A percentile compares a stretch with the other conserved stretches of the same genome.
Evolutionary conservation across 2,113 vertebrate genomes (phyloP).

Genomic region (Brachyistius frenatus): DNA sequence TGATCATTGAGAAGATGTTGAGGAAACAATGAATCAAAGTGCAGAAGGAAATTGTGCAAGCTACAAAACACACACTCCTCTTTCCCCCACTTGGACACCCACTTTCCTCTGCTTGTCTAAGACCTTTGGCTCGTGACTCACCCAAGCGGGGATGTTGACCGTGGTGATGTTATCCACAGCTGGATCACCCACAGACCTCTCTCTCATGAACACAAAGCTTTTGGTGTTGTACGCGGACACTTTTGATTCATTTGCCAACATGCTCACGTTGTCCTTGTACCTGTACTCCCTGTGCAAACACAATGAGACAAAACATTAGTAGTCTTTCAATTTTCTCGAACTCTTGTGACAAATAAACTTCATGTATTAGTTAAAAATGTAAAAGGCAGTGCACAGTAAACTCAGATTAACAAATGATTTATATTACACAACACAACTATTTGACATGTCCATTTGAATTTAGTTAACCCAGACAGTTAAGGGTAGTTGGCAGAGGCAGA

Average conservation of each 20-base stretch:
- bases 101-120: neutral
- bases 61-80: neutral
- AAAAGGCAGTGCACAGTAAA: too few species aligned
- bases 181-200: constrained; percentile 92
- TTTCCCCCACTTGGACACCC: constrained; percentile 21
- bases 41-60: neutral
- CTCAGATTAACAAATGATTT: neutral
- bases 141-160: constrained; percentile 93
- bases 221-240: constrained; percentile 91
- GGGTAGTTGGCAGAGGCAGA: neutral
- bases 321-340: neutral
- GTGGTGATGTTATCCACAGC: constrained; percentile 88
- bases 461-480: neutral
- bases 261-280: constrained; percentile 88
- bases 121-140: constrained; percentile 81
- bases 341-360: too few species aligned
- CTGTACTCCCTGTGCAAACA: constrained; percentile 89
- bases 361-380: too few species aligned
- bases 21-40: constrained; percentile 6
- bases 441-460: neutral
- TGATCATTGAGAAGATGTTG: neutral
- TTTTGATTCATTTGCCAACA: constrained; percentile 89
- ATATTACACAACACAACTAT: neutral
- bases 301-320: neutral
- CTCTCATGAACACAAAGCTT: constrained; percentile 89